Base-by-base conservation (phyloP, 2,797 vertebrate species). In the Cyclura pinguis region DNA sequence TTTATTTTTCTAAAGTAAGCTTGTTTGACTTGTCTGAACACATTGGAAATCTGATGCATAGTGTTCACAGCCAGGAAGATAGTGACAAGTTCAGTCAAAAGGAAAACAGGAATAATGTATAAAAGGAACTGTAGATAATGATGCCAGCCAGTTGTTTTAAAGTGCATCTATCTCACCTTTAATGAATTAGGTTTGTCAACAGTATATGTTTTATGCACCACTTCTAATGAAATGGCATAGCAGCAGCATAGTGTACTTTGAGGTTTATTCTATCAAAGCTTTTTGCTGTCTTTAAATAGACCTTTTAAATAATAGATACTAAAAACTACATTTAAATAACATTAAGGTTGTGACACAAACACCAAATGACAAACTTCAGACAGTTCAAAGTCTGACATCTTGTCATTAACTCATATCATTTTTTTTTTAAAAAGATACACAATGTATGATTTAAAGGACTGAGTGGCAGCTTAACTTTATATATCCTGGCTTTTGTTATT, bases 171-270 rank as follows among this genome's bases (percentile, higher is more conserved):
- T 94, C 96, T 97, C 95, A 96, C 93, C 94, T 97, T 94, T 97
- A 97, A 97, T 96, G 96, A 97, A 96, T 97, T 97, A 97, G 95
- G 95, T 97, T 97, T 97, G 97, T 97, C 97, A 97, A 97, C 96
- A 97, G 95, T 84, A 57, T 96, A 96, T 97, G 96, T 97, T 97
- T 97, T 97, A 97, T 97, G 96, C 97, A 97, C 96, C 92, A 84
- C 95, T 97, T 96, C 96, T 97, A 96, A 96, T 97, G 95, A 97
- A 97, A 92, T 96, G 95, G 95, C 95, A 96, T 80, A 72, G 81
- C 81, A 85, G 94, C 93, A 89, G 88, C 92, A 87, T 82, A 67
- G 74, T 89, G 55, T 92, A 95, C 96, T 97, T 97, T 97, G 97
- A 97, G 96, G 94, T 94, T 96, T 94, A 84, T 94, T 95, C 95